Percentiles rank a stretch among this genome's conserved stretches.
phyloP scores from a whole-genome alignment of 2,797 vertebrate species.

The Iguana delicatissima region DNA sequence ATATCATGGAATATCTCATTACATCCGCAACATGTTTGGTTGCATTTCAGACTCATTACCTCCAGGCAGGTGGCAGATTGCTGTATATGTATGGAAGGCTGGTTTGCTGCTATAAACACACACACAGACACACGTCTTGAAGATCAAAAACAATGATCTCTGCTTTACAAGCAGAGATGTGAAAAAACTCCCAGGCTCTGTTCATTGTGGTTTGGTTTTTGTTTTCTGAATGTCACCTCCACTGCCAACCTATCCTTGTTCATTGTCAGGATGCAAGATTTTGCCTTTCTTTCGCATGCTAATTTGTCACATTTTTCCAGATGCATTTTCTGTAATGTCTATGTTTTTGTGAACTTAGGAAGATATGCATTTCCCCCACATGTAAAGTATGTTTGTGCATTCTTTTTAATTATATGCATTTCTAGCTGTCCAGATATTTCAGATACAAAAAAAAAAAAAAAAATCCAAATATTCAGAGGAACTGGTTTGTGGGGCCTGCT shows the following conservation, averaged over 20 bases:
- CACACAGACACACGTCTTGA: neutral
- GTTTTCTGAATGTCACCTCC: too few relatives aligned
- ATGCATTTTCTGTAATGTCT: too few relatives aligned
- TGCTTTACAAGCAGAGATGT: neutral
- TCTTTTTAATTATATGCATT: too few relatives aligned
- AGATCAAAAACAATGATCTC: neutral
- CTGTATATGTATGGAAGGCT: slow-evolving; percentile 3
- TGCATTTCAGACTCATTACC: slow-evolving; percentile 33
- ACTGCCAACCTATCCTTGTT: too few relatives aligned
- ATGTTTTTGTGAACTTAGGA: too few relatives aligned
- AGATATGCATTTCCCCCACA: too few relatives aligned
- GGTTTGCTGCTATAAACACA: neutral
- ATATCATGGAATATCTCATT: slow-evolving; percentile 17
- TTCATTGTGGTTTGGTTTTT: neutral
- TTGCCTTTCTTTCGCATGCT: too few relatives aligned
- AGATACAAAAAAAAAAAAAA: too few relatives aligned
- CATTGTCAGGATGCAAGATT: too few relatives aligned
- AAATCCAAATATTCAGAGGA: neutral
- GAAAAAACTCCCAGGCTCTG: neutral
- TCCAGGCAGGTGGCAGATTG: slow-evolving; percentile 16
- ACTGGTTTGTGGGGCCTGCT: neutral
- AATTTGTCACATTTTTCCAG: too few relatives aligned
- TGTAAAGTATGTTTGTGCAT: too few relatives aligned
- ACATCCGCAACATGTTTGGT: slow-evolving; percentile 26
- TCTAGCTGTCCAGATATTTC: too few relatives aligned